These are phyloP conservation scores for Pipistrellus nathusii DNA, from an alignment of 2,797 vertebrate genomes.

Conservation along the genomic window DNA sequence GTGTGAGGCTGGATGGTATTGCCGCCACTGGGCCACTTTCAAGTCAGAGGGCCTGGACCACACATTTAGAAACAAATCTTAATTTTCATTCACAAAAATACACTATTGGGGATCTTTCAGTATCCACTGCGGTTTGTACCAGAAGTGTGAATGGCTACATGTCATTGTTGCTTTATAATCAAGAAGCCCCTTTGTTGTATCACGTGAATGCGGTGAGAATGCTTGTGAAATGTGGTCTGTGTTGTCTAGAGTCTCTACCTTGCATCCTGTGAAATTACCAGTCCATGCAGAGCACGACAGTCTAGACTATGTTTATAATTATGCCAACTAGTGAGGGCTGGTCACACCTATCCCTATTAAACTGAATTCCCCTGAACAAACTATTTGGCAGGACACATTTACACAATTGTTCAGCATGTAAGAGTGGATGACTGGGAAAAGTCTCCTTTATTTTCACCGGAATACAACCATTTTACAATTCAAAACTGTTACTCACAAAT, in stretches of 20 bases:
- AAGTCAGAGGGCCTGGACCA: not conserved
- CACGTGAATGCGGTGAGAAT: not conserved
- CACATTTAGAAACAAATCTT: not conserved
- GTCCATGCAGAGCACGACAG: not conserved
- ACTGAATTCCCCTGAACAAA: not conserved
- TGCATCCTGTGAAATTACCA: not conserved
- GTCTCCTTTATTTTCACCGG: not conserved
- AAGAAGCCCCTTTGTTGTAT: not conserved
- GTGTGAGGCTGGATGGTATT: not conserved
- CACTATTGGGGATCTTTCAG: not conserved
- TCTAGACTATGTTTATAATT: not conserved
- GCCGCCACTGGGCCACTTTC: not conserved
- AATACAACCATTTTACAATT: not conserved
- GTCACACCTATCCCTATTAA: not conserved
- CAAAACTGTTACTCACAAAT: conserved; percentile 12
- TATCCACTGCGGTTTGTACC: not conserved
- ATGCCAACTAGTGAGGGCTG: not conserved
- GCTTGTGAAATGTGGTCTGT: not conserved
- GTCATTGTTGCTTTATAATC: not conserved
- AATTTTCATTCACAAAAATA: not conserved
- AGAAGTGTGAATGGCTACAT: not conserved
- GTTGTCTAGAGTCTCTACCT: not conserved
- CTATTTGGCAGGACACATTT: not conserved
- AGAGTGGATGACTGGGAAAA: not conserved
- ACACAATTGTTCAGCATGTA: not conserved